These are phyloP conservation scores for Narcine bancroftii DNA, from an alignment of 2,113 vertebrate species.

Conservation along the genomic window DNA sequence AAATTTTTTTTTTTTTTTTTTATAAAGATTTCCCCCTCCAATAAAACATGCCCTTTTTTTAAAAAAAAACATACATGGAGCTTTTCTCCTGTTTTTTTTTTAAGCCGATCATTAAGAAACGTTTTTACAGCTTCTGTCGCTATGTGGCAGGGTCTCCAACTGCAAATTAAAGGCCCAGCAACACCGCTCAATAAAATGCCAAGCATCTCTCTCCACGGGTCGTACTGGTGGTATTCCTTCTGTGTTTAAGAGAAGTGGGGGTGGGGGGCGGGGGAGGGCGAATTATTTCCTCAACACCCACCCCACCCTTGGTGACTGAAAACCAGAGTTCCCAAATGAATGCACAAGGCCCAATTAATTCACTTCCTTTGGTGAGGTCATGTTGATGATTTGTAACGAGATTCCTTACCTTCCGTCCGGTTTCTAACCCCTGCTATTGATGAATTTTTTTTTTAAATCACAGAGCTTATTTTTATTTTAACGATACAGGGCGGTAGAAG, in stretches of 20 bases:
- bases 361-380: neutral
- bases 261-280: neutral
- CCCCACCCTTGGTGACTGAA: neutral
- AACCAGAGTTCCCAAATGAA: neutral
- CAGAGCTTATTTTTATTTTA: too few relatives aligned
- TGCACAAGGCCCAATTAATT: neutral
- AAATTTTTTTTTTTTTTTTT: too few relatives aligned
- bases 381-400: neutral
- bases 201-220: neutral
- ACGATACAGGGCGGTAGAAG: too few relatives aligned
- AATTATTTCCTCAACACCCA: too few relatives aligned
- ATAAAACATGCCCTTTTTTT: neutral
- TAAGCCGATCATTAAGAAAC: neutral
- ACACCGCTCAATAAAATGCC: constrained; percentile 2
- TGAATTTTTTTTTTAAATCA: too few relatives aligned
- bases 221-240: neutral
- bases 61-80: neutral
- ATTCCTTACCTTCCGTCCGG: neutral
- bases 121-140: constrained; percentile 21
- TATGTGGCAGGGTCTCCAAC: neutral
- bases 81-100: neutral
- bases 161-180: neutral
- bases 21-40: neutral
- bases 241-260: neutral
- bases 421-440: neutral